A percentile compares a stretch with the other conserved stretches of the same genome.
Evolutionary conservation across 2,113 vertebrate genomes (phyloP).

Genomic region (Toxotes chatareus): DNA sequence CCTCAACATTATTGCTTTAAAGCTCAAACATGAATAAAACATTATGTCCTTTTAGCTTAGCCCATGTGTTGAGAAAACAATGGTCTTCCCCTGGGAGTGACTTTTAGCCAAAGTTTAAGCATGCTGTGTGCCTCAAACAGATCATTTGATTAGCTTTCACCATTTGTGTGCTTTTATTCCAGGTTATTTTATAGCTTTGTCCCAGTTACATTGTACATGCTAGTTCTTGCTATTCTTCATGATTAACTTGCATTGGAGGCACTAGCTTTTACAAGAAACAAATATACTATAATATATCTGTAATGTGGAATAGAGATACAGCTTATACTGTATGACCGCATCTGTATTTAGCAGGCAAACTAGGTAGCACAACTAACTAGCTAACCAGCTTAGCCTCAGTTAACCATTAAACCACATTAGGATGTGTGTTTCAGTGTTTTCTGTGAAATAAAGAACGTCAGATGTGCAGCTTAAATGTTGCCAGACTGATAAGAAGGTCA

Average conservation of each 20-base stretch:
- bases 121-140: background rate
- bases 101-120: slow-evolving; percentile 39
- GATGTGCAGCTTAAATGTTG: background rate
- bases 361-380: background rate
- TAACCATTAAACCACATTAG: background rate
- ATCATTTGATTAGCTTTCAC: slow-evolving; percentile 1
- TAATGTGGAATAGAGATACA: background rate
- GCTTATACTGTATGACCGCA: too few relatives aligned
- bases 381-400: background rate
- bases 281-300: background rate
- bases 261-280: background rate
- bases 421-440: background rate
- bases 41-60: slow-evolving; percentile 43
- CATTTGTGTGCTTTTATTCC: slow-evolving; percentile 1
- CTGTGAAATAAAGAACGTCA: background rate
- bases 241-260: background rate
- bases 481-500: background rate
- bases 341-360: background rate
- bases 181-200: background rate
- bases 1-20: slow-evolving; percentile 19
- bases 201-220: background rate
- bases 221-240: background rate
- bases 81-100: slow-evolving; percentile 21
- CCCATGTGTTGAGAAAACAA: slow-evolving; percentile 44
- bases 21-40: slow-evolving; percentile 62